Conservation (phyloP, 2,888 invertebrate species). For the Melanchra persicariae region DNA sequence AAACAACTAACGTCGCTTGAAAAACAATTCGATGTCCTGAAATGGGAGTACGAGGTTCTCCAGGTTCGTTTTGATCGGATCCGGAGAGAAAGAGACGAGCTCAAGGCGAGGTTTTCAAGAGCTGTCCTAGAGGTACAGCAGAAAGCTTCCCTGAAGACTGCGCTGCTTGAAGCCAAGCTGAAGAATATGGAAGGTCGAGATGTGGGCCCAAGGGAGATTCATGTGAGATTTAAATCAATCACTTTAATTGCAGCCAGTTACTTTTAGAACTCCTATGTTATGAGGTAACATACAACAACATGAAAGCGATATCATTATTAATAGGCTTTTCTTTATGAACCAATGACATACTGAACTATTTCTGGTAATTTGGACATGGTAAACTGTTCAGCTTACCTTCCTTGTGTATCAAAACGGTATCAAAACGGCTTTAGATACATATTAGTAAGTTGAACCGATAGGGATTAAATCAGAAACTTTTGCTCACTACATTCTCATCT, state of each 20-base stretch:
- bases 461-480: neutral
- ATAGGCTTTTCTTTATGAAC: too few relatives aligned
- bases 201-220: conserved; percentile 91
- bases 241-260: neutral
- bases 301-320: too few relatives aligned
- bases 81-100: conserved; percentile 94
- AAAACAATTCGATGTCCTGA: conserved; percentile 91
- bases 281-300: too few relatives aligned
- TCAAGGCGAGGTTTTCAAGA: conserved; percentile 94
- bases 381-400: too few relatives aligned
- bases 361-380: too few relatives aligned
- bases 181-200: conserved; percentile 93
- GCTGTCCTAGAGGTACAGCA: conserved; percentile 97
- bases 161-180: conserved; percentile 94
- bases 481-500: neutral
- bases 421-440: too few relatives aligned
- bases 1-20: conserved; percentile 87
- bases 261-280: too few relatives aligned
- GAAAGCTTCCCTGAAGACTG: conserved; percentile 95
- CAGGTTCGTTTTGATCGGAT: conserved; percentile 95
- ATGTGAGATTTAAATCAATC: conserved; percentile 80
- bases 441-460: neutral
- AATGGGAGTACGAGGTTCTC: conserved; percentile 93
- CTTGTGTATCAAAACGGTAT: too few relatives aligned
- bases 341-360: too few relatives aligned